phyloP scores from a whole-genome alignment of 2,888 invertebrate genomes.

The Leptinotarsa peninsularis region DNA sequence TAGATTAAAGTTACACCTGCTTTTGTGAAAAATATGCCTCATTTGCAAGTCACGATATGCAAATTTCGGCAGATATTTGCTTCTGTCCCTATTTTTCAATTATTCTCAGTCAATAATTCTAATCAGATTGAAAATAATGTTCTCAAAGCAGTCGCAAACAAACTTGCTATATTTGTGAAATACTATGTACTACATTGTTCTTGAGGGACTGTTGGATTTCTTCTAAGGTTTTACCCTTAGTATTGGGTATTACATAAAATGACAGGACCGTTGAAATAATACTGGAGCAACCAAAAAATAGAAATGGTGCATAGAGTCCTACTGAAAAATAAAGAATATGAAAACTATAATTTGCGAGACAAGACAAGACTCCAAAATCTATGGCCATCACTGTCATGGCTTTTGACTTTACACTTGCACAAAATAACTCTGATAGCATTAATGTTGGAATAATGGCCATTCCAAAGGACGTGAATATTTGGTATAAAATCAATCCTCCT shows the following conservation, averaged over 20 bases:
- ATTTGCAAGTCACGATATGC: no score
- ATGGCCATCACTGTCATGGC: conserved; percentile 50
- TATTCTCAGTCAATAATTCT: no score
- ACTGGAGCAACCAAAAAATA: conserved; percentile 18
- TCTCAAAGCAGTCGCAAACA: no score
- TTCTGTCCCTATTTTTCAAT: no score
- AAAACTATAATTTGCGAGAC: conserved; percentile 55
- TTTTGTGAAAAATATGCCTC: no score
- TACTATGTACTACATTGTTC: neutral
- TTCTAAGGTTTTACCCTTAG: conserved; percentile 40
- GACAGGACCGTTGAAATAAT: conserved; percentile 26
- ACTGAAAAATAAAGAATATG: conserved; percentile 36
- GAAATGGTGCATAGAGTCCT: conserved; percentile 27
- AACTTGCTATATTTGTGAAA: no score
- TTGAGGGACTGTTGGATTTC: conserved; percentile 37
- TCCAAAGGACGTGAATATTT: conserved; percentile 52
- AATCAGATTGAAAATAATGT: no score
- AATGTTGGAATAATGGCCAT: conserved; percentile 56
- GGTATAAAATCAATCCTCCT: conserved; percentile 54
- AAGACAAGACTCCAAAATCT: conserved; percentile 50
- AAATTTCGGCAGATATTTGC: no score
- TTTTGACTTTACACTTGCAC: conserved; percentile 58
- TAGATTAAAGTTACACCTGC: no score
- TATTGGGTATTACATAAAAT: conserved; percentile 33
- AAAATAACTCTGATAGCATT: conserved; percentile 57